Evolutionary conservation across 1,140 invertebrate species (phyloP).

Genomic region (Lepidostoma basale): DNA sequence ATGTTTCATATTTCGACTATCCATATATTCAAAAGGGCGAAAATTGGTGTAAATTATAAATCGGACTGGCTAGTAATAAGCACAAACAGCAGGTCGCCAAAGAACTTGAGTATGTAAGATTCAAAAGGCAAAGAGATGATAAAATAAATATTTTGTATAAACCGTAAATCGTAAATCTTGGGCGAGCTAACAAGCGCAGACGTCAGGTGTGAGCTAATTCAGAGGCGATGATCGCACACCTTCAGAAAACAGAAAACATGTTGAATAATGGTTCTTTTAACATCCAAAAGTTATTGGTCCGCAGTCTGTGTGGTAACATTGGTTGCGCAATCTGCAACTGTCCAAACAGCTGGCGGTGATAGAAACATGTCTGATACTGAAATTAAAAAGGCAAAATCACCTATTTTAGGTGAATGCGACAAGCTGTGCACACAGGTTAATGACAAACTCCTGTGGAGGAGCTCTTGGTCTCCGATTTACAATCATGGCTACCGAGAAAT

Average conservation of each 20-base stretch:
- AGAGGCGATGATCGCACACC: neutral
- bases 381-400: constrained; percentile 20
- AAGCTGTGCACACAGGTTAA: constrained; percentile 3
- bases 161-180: no score
- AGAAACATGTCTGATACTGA: constrained; percentile 17
- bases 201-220: no score
- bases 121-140: no score
- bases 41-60: no score
- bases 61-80: no score
- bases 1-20: no score
- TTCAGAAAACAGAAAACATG: neutral
- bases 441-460: neutral
- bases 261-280: neutral
- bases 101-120: no score
- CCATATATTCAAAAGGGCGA: no score
- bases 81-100: no score
- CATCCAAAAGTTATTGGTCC: constrained; percentile 8
- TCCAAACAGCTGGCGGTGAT: constrained; percentile 7
- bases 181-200: no score
- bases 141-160: no score
- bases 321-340: constrained; percentile 21
- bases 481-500: constrained; percentile 5
- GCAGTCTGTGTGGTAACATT: neutral
- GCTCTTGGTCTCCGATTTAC: neutral
- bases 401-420: neutral